A percentile compares a stretch with the other conserved stretches of the same genome.
These are phyloP conservation scores for Agonopterix subpropinquella DNA, from an alignment of 2,888 invertebrate species.

Conservation along the genomic window DNA sequence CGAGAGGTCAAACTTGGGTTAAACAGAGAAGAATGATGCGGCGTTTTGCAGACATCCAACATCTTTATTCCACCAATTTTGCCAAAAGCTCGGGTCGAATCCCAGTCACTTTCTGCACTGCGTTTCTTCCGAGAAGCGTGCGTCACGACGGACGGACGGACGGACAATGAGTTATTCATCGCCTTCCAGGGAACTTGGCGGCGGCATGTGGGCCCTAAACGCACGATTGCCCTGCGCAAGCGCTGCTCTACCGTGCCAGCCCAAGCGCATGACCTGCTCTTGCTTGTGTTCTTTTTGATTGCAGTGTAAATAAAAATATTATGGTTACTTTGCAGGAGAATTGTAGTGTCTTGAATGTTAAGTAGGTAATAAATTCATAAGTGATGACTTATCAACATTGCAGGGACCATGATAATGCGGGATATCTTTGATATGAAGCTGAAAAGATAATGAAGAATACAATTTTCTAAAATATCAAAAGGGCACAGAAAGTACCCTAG, in stretches of 20 bases:
- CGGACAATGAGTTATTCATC: conserved; percentile 75
- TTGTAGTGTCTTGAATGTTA: too few species aligned
- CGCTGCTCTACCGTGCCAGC: conserved; percentile 32
- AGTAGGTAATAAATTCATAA: too few species aligned
- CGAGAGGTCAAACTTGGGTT: neutral
- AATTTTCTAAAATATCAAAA: too few species aligned
- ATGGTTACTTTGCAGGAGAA: neutral
- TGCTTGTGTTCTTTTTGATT: conserved; percentile 27
- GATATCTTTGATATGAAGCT: too few species aligned
- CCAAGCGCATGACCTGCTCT: conserved; percentile 54
- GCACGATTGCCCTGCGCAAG: conserved; percentile 60
- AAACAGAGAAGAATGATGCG: neutral
- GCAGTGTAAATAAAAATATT: neutral
- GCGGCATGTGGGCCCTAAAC: conserved; percentile 64
- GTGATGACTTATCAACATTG: too few species aligned
- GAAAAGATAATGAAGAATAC: too few species aligned
- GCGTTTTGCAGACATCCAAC: neutral
- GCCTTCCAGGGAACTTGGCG: conserved; percentile 65
- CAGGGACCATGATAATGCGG: too few species aligned
- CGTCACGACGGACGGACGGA: conserved; percentile 69
- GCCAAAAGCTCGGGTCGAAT: conserved; percentile 55
- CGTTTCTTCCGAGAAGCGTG: conserved; percentile 63
- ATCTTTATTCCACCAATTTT: conserved; percentile 14
- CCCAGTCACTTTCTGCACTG: conserved; percentile 59
- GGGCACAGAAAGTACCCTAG: too few species aligned